A percentile compares a stretch with the other conserved stretches of the same genome.
Evolutionary conservation across 2,797 vertebrate genomes (phyloP).

Genomic region (Lacerta agilis): DNA sequence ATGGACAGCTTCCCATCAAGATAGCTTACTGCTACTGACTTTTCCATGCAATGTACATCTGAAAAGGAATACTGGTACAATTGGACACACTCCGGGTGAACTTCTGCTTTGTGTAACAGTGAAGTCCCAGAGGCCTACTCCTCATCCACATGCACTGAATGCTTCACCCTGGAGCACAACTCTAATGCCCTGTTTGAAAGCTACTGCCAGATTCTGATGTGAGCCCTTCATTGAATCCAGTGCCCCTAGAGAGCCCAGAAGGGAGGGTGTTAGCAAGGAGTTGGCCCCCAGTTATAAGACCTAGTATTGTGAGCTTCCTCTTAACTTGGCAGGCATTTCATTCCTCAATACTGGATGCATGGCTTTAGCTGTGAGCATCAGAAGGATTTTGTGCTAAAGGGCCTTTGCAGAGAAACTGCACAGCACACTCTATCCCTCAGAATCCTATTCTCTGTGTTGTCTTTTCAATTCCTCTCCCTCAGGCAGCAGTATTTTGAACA

Average conservation of each 20-base stretch:
- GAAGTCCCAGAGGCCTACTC: neutral
- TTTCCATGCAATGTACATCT: neutral
- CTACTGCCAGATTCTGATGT: neutral
- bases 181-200: neutral
- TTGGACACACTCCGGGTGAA: neutral
- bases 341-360: neutral
- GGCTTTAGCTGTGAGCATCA: neutral
- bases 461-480: neutral
- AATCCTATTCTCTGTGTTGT: neutral
- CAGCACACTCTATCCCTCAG: neutral
- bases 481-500: constrained; percentile 6
- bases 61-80: too few species aligned
- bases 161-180: neutral
- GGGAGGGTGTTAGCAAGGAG: neutral
- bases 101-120: neutral
- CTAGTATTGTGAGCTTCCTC: neutral
- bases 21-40: neutral
- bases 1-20: neutral
- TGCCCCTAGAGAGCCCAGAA: neutral
- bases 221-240: neutral
- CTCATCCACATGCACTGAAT: too few species aligned
- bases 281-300: neutral
- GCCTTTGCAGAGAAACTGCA: neutral
- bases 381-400: neutral
- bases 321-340: neutral